Conservation (phyloP, 1,140 invertebrate genomes). For the Heterodera carotae region DNA sequence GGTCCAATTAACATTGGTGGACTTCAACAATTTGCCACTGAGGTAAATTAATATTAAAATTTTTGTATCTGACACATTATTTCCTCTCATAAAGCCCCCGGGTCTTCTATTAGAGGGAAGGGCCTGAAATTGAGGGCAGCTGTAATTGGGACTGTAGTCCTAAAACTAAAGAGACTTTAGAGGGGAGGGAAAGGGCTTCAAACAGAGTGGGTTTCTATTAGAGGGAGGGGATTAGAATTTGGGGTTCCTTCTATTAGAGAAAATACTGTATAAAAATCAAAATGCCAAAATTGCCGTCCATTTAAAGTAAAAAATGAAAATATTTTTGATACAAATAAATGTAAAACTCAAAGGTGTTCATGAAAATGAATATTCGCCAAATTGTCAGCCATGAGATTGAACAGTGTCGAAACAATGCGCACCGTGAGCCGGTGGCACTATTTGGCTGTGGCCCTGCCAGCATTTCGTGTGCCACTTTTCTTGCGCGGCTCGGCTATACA, state of each 20-base stretch:
- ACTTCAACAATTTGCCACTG: slow-evolving; percentile 93
- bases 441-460: slow-evolving; percentile 92
- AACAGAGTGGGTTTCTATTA: too few relatives aligned
- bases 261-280: too few relatives aligned
- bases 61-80: too few relatives aligned
- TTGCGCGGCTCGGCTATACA: slow-evolving; percentile 86
- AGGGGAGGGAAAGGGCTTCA: too few relatives aligned
- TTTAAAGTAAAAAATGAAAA: slow-evolving; percentile 4
- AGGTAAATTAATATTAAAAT: slow-evolving; percentile 74
- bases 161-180: too few relatives aligned
- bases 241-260: too few relatives aligned
- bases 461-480: slow-evolving; percentile 92
- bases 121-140: too few relatives aligned
- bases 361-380: slow-evolving; percentile 87
- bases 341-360: slow-evolving; percentile 78
- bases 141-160: too few relatives aligned
- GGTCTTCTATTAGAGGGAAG: too few relatives aligned
- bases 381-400: slow-evolving; percentile 74
- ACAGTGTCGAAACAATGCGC: slow-evolving; percentile 67
- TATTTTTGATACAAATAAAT: background rate
- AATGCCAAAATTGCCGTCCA: too few relatives aligned
- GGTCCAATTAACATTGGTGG: slow-evolving; percentile 93
- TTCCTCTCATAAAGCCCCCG: too few relatives aligned
- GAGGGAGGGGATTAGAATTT: too few relatives aligned
- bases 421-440: slow-evolving; percentile 80